A percentile compares a stretch with the other conserved stretches of the same genome.
Conservation (phyloP, 2,113 vertebrate genomes). For the Climacteris rufus region DNA sequence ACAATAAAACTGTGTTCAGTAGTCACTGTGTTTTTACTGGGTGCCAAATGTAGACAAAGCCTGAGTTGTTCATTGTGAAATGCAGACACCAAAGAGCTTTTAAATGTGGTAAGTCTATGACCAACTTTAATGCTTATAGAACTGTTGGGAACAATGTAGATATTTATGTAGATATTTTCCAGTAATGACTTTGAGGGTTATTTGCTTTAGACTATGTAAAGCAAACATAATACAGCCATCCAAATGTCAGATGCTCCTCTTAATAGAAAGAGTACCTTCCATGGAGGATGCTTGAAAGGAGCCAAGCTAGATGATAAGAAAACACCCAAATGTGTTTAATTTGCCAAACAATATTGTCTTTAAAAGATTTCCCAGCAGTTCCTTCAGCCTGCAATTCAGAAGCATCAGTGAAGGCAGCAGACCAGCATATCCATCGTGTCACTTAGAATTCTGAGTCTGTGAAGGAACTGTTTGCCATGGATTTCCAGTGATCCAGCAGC, state of each 20-base stretch:
- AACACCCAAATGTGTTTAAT: background rate
- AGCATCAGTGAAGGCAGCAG: background rate
- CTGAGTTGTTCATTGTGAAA: background rate
- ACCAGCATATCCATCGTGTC: rapidly evolving
- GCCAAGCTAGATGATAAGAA: background rate
- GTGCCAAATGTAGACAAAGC: background rate
- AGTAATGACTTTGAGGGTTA: background rate
- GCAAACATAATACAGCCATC: background rate
- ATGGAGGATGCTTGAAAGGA: background rate
- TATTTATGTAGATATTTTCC: slow-evolving; percentile 7
- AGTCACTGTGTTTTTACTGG: background rate
- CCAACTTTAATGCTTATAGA: background rate
- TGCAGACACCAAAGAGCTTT: background rate
- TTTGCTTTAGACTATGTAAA: slow-evolving; percentile 5
- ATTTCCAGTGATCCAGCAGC: background rate
- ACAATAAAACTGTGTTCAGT: background rate
- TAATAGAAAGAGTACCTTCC: background rate
- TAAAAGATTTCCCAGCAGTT: background rate
- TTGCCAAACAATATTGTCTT: rapidly evolving
- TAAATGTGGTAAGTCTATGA: background rate
- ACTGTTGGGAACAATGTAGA: background rate
- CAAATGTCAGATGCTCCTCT: background rate
- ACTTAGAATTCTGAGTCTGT: background rate
- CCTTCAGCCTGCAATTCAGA: background rate
- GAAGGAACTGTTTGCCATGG: background rate